Evolutionary conservation across 2,113 vertebrate genomes (phyloP).

Genomic region (Myotis lucifugus): DNA sequence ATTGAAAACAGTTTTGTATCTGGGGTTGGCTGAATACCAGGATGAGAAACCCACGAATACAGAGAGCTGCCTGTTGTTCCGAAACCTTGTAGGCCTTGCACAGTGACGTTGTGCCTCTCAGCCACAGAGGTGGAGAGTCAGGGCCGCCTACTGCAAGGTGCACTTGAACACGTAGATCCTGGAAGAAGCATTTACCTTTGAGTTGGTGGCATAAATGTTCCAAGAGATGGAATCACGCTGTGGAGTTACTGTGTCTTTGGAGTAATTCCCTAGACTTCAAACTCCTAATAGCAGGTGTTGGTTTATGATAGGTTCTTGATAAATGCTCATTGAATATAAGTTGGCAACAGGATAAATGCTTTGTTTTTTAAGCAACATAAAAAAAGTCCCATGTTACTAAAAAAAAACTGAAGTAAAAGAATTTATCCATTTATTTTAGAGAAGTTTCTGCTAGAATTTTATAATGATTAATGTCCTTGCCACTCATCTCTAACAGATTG

Average conservation of each 20-base stretch:
- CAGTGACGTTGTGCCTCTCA: background rate
- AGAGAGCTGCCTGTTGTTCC: background rate
- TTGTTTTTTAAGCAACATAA: background rate
- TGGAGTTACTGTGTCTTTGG: background rate
- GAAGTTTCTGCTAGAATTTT: background rate
- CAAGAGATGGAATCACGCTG: background rate
- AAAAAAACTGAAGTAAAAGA: background rate
- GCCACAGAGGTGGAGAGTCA: background rate
- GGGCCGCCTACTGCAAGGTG: background rate
- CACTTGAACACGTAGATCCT: background rate
- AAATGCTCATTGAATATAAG: conserved; percentile 5
- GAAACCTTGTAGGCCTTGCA: background rate
- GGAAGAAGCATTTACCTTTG: background rate
- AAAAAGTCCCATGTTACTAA: background rate
- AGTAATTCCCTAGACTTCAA: background rate
- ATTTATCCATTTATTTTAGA: conserved; percentile 3
- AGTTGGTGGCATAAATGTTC: background rate
- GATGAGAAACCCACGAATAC: background rate
- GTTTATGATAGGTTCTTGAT: conserved; percentile 2
- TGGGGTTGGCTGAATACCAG: background rate
- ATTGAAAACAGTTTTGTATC: background rate
- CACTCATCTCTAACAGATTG: background rate
- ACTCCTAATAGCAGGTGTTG: background rate
- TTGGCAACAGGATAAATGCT: background rate
- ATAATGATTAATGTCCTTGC: background rate